These are phyloP conservation scores for Sericinus montela DNA, from an alignment of 2,888 invertebrate genomes.

Conservation along the genomic window DNA sequence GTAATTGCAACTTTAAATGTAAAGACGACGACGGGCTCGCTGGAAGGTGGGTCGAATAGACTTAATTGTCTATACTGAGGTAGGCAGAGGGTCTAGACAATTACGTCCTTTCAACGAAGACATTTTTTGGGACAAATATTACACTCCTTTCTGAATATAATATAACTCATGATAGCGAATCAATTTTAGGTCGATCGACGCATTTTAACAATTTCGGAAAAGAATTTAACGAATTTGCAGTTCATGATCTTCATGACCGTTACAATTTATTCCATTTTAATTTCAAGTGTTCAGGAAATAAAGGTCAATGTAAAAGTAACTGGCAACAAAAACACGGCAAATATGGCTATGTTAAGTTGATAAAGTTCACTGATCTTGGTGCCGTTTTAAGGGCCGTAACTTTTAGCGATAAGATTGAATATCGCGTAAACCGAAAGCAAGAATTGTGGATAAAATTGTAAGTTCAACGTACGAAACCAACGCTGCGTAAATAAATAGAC, in stretches of 20 bases:
- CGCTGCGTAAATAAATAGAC: slow-evolving; percentile 63
- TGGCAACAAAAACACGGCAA: not conserved
- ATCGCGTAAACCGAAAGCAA: slow-evolving; percentile 14
- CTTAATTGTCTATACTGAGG: too few species aligned
- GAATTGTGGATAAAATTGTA: slow-evolving; percentile 18
- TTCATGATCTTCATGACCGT: not conserved
- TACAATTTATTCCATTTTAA: not conserved
- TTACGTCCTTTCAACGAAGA: too few species aligned
- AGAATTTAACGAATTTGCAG: not conserved
- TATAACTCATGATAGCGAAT: too few species aligned
- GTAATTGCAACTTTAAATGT: too few species aligned
- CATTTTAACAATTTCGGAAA: not conserved
- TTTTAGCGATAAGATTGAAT: slow-evolving; percentile 22
- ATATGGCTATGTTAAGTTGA: slow-evolving; percentile 1
- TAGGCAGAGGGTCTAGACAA: too few species aligned
- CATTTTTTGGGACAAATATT: too few species aligned
- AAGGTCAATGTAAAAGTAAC: not conserved
- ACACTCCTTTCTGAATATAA: too few species aligned
- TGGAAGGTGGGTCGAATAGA: too few species aligned
- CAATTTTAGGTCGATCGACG: not conserved
- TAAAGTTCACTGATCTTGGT: not conserved
- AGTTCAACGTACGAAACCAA: slow-evolving; percentile 59
- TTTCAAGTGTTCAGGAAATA: slow-evolving; percentile 1
- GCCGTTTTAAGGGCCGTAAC: not conserved
- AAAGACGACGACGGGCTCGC: too few species aligned